Conservation (phyloP, 2,888 invertebrate genomes). For the Nephrocerus scutellatus region DNA sequence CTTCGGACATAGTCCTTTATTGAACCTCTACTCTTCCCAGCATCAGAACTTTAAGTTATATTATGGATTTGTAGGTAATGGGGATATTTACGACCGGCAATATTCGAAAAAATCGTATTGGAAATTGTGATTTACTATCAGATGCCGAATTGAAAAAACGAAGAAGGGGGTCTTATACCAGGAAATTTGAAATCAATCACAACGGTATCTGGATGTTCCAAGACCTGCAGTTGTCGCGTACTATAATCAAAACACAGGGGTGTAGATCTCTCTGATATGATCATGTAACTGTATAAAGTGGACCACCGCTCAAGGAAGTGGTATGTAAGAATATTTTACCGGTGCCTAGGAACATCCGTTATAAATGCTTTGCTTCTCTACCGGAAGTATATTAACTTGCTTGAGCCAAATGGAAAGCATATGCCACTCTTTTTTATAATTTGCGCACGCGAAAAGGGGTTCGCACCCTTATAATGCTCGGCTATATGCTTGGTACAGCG, state of each 20-base stretch:
- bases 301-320: constrained; percentile 19
- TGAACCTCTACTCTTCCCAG: constrained; percentile 13
- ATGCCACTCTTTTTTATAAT: no score
- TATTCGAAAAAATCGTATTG: constrained; percentile 20
- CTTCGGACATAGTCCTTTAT: constrained; percentile 16
- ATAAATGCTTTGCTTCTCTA: constrained; percentile 14
- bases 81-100: constrained; percentile 21
- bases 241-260: constrained; percentile 17
- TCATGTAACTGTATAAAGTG: constrained; percentile 17
- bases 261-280: constrained; percentile 13
- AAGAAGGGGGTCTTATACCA: constrained; percentile 21
- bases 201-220: constrained; percentile 19
- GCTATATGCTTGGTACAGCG: no score
- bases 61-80: constrained; percentile 20
- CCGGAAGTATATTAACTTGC: constrained; percentile 9
- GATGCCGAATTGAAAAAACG: constrained; percentile 17
- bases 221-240: constrained; percentile 18
- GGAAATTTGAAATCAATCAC: constrained; percentile 18
- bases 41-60: constrained; percentile 17
- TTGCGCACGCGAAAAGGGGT: no score
- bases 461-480: no score
- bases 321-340: constrained; percentile 17
- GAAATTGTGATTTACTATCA: constrained; percentile 19
- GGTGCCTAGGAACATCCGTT: constrained; percentile 13
- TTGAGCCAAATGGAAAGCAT: no score